Percentiles rank a stretch among this genome's conserved stretches.
Evolutionary conservation across 1,140 invertebrate genomes (phyloP).

Genomic region (Thalassaphorura encarpata): DNA sequence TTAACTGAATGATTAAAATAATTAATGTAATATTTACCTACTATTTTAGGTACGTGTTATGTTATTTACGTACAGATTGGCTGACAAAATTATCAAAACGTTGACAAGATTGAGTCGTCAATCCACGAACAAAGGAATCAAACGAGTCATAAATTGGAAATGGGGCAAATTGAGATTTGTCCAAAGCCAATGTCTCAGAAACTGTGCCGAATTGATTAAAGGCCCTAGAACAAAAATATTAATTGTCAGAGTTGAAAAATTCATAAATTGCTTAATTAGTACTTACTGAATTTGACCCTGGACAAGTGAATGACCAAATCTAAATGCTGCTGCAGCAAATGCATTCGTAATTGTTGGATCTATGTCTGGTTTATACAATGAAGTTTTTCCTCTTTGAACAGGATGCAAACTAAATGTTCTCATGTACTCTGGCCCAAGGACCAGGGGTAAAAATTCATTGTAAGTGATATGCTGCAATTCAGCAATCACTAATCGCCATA

Average conservation of each 20-base stretch:
- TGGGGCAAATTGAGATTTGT: conserved; percentile 44
- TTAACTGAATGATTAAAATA: conserved; percentile 40
- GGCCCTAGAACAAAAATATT: conserved; percentile 37
- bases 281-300: conserved; percentile 42
- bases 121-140: conserved; percentile 45
- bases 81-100: conserved; percentile 45
- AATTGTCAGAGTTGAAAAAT: background rate
- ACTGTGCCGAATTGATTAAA: conserved; percentile 41
- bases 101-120: conserved; percentile 45
- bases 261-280: background rate
- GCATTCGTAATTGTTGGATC: conserved; percentile 52
- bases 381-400: conserved; percentile 40
- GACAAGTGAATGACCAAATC: conserved; percentile 53
- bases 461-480: conserved; percentile 54
- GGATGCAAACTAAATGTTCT: conserved; percentile 40
- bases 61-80: conserved; percentile 41
- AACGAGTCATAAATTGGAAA: conserved; percentile 44
- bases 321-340: conserved; percentile 53
- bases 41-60: background rate
- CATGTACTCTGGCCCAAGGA: conserved; percentile 40
- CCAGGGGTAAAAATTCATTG: conserved; percentile 40
- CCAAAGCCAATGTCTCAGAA: conserved; percentile 45
- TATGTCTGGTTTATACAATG: conserved; percentile 46
- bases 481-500: conserved; percentile 38
- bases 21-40: conserved; percentile 21